Base-by-base conservation (phyloP, 2,888 invertebrate species). In the Rhodophaea formosa region DNA sequence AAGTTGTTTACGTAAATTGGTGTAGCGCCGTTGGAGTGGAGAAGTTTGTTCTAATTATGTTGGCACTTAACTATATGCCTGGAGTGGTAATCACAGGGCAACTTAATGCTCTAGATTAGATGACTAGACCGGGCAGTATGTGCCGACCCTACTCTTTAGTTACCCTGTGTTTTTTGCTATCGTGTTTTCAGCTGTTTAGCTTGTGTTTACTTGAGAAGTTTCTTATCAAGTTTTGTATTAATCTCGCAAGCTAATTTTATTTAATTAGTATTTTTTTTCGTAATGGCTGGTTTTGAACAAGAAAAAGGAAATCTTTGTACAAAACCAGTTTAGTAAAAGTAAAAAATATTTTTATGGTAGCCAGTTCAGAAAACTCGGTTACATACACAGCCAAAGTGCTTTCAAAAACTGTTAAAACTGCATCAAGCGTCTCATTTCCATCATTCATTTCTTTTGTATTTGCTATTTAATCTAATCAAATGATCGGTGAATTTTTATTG, bases 81-180 rank as follows among this genome's bases (percentile, higher is more conserved):
- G 23, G 52, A 45, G 52, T 35, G 8, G 23, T 57, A 57, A 57
- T 57, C 57, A 53, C 57, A 45, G 52, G 23, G 57, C 32, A 46
- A 57, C 44, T 52, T 5, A 39, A 57, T 52, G 30, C 52, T 10
- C 10, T 14, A 44, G 16, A 52, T 52, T 52, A 45, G 14, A 44
- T 54, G 30, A 30, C 29, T 44, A 44, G 12, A 12, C 42, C 14
- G 53, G 14, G 17, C 14, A 15, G 30, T 29, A 30, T 39, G 12
- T 53, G 39, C 52, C 12, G 1, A 32, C 32, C 5, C 15, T 32
- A 32, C 32, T 32, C n/a, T 47, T 47, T 49, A 49, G n/a, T 49
- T 14, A 30, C 30, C 30, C 30, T 12, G 8, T 15, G 39, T 39
- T 12, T 3, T 39, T 39, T 35, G 35, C 10, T 39, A 39, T 39